Conservation (phyloP, 2,113 vertebrate species). For the Pheucticus melanocephalus region DNA sequence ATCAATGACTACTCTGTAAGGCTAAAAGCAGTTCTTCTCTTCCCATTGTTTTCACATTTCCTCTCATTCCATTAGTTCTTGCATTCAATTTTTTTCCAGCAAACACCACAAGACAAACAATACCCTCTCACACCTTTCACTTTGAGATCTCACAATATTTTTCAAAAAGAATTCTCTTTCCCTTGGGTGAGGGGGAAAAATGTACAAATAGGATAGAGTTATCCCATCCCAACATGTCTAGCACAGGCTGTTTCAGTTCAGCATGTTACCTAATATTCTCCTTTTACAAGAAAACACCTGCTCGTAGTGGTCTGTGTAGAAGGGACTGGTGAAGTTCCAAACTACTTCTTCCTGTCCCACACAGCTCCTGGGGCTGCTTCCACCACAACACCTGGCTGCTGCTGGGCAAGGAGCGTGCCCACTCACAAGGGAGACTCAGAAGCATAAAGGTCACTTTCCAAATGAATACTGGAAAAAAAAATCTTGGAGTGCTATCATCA, state of each 20-base stretch:
- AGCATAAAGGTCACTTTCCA: neutral
- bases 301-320: neutral
- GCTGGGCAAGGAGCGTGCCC: neutral
- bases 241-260: neutral
- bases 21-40: constrained; percentile 12
- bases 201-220: neutral
- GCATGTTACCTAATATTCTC: neutral
- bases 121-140: neutral
- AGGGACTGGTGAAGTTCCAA: neutral
- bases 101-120: neutral
- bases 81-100: neutral
- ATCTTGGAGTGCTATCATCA: neutral
- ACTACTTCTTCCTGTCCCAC: neutral
- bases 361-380: neutral
- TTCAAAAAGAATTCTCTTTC: neutral
- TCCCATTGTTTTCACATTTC: constrained; percentile 1
- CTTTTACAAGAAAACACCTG: neutral
- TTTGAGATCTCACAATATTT: neutral
- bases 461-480: neutral
- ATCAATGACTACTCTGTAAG: constrained; percentile 38
- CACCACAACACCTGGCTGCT: neutral
- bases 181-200: too few species aligned
- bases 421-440: neutral
- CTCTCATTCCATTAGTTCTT: neutral
- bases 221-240: neutral